phyloP scores from a whole-genome alignment of 1,140 invertebrate genomes.

The Zaprionus vittiger region DNA sequence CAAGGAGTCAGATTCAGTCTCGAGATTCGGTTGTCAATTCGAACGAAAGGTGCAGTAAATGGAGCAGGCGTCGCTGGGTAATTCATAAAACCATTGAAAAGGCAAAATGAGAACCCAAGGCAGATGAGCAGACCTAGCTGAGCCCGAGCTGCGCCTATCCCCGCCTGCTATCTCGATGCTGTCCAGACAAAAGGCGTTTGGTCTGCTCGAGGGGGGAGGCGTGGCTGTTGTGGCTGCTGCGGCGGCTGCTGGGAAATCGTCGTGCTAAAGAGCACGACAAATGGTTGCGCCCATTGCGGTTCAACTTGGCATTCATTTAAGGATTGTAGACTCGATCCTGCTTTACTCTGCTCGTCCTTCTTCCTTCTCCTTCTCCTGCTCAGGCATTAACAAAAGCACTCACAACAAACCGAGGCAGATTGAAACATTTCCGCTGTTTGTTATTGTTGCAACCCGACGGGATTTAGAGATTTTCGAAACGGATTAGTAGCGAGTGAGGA shows the following conservation, averaged over 20 bases:
- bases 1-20: conserved; percentile 57
- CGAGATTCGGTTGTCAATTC: conserved; percentile 14
- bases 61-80: conserved; percentile 72
- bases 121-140: neutral
- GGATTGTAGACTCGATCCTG: conserved; percentile 22
- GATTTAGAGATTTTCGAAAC: conserved; percentile 76
- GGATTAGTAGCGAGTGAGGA: conserved; percentile 53
- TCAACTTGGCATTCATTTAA: conserved; percentile 5
- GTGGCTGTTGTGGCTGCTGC: conserved; percentile 68
- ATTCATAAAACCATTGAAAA: conserved; percentile 81
- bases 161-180: conserved; percentile 41
- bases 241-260: conserved; percentile 23
- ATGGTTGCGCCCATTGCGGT: conserved; percentile 45
- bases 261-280: conserved; percentile 63
- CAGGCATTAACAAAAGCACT: conserved; percentile 76
- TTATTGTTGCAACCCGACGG: conserved; percentile 68
- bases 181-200: conserved; percentile 39
- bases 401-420: conserved; percentile 61
- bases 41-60: conserved; percentile 46
- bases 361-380: neutral
- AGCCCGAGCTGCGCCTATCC: neutral
- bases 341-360: conserved; percentile 9
- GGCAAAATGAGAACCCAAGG: conserved; percentile 38
- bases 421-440: conserved; percentile 79
- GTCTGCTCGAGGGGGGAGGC: conserved; percentile 28